Evolutionary conservation across 2,113 vertebrate species (phyloP).

Genomic region (Desmodus rotundus): DNA sequence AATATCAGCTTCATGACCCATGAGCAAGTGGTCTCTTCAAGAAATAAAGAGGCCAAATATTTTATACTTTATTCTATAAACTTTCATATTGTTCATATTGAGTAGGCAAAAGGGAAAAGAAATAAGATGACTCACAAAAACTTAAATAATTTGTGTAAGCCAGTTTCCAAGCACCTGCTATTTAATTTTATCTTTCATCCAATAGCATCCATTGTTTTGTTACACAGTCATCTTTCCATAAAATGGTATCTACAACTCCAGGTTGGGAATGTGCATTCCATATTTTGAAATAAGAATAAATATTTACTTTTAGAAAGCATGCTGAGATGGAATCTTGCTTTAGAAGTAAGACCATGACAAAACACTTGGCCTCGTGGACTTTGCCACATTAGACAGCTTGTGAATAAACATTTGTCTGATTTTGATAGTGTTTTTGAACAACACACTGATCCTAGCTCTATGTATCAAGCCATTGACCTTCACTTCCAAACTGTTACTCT

Average conservation of each 20-base stretch:
- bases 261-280: not conserved
- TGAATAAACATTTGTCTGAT: not conserved
- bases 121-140: not conserved
- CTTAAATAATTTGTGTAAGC: not conserved
- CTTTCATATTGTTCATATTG: not conserved
- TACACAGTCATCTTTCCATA: not conserved
- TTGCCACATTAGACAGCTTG: not conserved
- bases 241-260: not conserved
- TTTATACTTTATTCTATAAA: not conserved
- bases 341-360: not conserved
- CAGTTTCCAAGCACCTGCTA: not conserved
- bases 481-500: not conserved
- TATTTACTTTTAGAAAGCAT: conserved; percentile 7
- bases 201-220: not conserved
- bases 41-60: not conserved
- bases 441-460: not conserved
- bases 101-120: not conserved
- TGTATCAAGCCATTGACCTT: not conserved
- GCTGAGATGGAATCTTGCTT: not conserved
- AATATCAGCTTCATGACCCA: not conserved
- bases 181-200: not conserved
- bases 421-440: not conserved
- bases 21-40: not conserved
- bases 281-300: not conserved
- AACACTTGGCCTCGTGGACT: not conserved